These are phyloP conservation scores for Melanostigma gelatinosum DNA, from an alignment of 2,113 vertebrate species.

Conservation along the genomic window DNA sequence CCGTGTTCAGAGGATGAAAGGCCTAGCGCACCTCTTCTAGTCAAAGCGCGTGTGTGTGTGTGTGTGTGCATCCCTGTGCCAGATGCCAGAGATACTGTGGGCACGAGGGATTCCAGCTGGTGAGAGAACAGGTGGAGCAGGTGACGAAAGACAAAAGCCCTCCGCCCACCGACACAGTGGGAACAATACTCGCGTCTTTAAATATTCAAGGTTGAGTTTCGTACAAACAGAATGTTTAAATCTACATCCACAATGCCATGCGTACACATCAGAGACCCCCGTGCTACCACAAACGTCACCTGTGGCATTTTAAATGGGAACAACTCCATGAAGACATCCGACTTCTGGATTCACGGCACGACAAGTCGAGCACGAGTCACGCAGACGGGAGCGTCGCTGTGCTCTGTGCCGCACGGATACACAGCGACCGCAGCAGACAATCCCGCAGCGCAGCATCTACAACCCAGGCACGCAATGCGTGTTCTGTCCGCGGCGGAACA, in stretches of 20 bases:
- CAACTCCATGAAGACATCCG: not conserved
- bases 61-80: slow-evolving; percentile 17
- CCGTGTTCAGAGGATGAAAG: slow-evolving; percentile 65
- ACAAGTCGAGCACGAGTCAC: not conserved
- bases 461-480: slow-evolving; percentile 5
- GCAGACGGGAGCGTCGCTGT: not conserved
- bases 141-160: slow-evolving; percentile 1
- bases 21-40: slow-evolving; percentile 54
- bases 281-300: not conserved
- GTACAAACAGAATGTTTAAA: not conserved
- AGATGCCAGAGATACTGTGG: slow-evolving; percentile 51
- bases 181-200: not conserved
- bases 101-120: slow-evolving; percentile 29
- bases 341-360: no score
- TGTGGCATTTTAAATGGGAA: not conserved
- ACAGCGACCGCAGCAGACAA: not conserved
- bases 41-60: slow-evolving; percentile 19
- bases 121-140: slow-evolving; percentile 42
- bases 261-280: not conserved
- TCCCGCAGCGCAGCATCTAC: not conserved
- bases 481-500: slow-evolving; percentile 3
- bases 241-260: not conserved
- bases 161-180: slow-evolving; percentile 1
- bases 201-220: not conserved
- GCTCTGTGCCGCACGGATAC: not conserved